Base-by-base conservation (phyloP, 2,888 invertebrate genomes). In the Epinotia ramella region DNA sequence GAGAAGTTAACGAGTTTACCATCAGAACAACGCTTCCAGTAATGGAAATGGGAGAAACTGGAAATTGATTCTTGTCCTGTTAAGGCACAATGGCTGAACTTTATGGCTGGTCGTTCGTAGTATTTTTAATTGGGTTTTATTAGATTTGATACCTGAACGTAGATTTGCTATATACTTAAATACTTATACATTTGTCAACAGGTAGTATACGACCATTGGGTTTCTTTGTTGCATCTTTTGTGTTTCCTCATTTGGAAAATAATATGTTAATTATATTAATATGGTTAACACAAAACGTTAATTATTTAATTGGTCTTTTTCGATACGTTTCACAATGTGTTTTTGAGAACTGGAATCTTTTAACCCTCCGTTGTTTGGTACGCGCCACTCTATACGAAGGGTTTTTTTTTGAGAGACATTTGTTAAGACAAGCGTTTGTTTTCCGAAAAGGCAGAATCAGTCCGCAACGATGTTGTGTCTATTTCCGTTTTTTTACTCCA, bases 141-240 rank as follows among this genome's bases (percentile, higher is more conserved):
- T 70, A 70, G 62, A 70, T 68, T 68, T 68, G 40, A 59, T 68
- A 68, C 57, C 68, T 40, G 40, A 59, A 40, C 16, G 9, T 68
- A 60, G 16, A 20, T 20, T 40, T 68, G 28, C 11, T 13, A 1
- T 20, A 20, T 57, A 67, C n/a, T 18, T 16, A 33, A 40, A 67
- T 11, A 24, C 16, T 6, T 40, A 40, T 56, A 40, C 9, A 9
- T 68, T 57, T 33, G 7, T 1, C 24, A 16, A 18, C 12, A 18
- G 16, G 18, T 57, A 57, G 57, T 69, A 11, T 44, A 69, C 69
- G 59, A 69, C n/a, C 12, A 16, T 12, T 33, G 53, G 13, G 40
- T 18, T 16, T 60, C 33, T 59, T 66, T 4, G 18, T 62, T 69
- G 44, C 46, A 53, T 67, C 33, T 73, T 73, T 73, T 53, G 67